phyloP scores from a whole-genome alignment of 2,797 vertebrate genomes.

The Xiphorhynchus erythropygius region DNA sequence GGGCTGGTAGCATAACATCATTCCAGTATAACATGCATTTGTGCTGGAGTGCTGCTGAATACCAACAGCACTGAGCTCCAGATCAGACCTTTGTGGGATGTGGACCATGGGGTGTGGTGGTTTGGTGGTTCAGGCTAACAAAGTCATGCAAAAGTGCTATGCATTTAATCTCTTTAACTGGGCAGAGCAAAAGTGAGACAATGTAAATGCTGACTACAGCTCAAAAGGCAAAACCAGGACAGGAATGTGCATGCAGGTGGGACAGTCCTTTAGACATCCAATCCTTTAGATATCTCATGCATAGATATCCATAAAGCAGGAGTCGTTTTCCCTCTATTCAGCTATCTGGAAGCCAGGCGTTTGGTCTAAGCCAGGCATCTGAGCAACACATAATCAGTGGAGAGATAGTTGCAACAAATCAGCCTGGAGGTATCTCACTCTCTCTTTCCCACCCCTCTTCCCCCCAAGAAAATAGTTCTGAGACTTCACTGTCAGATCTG shows the following conservation, averaged over 20 bases:
- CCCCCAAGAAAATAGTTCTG: neutral
- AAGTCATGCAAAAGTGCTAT: neutral
- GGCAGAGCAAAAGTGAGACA: neutral
- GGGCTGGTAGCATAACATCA: neutral
- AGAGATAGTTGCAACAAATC: neutral
- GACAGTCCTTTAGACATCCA: neutral
- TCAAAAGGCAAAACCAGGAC: neutral
- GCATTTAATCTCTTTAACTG: neutral
- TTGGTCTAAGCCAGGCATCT: neutral
- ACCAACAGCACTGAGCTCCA: neutral
- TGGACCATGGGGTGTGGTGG: neutral
- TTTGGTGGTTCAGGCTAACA: neutral
- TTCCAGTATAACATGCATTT: neutral
- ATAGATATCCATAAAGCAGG: neutral
- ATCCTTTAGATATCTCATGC: neutral
- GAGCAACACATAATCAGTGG: neutral
- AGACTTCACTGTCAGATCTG: neutral
- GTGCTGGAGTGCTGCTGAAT: neutral
- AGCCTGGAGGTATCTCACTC: neutral
- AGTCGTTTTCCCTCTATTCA: neutral
- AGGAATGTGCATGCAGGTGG: neutral
- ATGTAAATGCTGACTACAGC: neutral
- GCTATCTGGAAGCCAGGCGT: neutral
- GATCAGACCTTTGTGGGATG: accelerated
- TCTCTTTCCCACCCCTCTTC: neutral